Percentiles rank a stretch among this genome's conserved stretches.
These are phyloP conservation scores for Agrochola lota DNA, from an alignment of 2,888 invertebrate genomes.

Conservation along the genomic window DNA sequence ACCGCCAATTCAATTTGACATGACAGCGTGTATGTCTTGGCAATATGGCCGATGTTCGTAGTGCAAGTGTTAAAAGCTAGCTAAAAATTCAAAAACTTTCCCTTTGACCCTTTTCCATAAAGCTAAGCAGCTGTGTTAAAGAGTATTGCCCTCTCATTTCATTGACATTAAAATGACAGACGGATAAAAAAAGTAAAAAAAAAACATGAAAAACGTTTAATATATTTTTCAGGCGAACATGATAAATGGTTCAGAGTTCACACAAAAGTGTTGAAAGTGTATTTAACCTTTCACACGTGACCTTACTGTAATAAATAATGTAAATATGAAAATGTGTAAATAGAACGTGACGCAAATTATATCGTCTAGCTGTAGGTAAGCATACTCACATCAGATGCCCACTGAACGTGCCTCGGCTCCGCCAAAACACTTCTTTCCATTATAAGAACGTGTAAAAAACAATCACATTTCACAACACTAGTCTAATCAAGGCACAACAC, in stretches of 20 bases:
- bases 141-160: conserved; percentile 14
- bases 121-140: conserved; percentile 18
- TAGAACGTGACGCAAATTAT: conserved; percentile 26
- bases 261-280: neutral
- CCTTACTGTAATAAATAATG: conserved; percentile 2
- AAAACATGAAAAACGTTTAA: neutral
- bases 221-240: neutral
- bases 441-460: conserved; percentile 73
- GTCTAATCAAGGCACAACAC: conserved; percentile 70
- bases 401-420: conserved; percentile 84
- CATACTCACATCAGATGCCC: conserved; percentile 87
- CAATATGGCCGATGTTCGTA: neutral
- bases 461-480: conserved; percentile 84
- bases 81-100: neutral
- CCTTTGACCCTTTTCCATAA: neutral
- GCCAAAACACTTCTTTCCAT: conserved; percentile 89
- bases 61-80: neutral
- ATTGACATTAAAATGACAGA: conserved; percentile 5
- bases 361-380: neutral
- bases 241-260: too few relatives aligned
- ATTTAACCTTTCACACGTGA: conserved; percentile 24
- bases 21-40: neutral
- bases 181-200: neutral
- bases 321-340: neutral
- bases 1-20: neutral